Evolutionary conservation across 2,888 invertebrate genomes (phyloP).

Genomic region (Calliopum simillimum): DNA sequence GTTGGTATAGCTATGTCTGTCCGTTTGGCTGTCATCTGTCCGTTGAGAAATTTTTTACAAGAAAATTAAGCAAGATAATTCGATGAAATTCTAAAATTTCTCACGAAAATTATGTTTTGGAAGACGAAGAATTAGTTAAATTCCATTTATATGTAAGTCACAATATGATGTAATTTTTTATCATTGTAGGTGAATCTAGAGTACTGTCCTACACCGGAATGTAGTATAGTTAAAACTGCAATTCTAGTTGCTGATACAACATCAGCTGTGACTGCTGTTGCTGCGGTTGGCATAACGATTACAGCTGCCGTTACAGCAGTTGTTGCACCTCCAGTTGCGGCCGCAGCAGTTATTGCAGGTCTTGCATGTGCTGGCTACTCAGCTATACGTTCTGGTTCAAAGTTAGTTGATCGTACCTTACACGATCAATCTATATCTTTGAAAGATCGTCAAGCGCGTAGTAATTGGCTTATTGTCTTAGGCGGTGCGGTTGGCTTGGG

Average conservation of each 20-base stretch:
- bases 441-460: conserved; percentile 55
- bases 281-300: conserved; percentile 45
- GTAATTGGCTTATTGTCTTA: conserved; percentile 55
- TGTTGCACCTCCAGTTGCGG: conserved; percentile 52
- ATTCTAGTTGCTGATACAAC: conserved; percentile 48
- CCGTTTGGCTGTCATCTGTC: too few relatives aligned
- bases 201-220: conserved; percentile 54
- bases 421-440: conserved; percentile 62
- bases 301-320: conserved; percentile 45
- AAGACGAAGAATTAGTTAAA: too few relatives aligned
- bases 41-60: too few relatives aligned
- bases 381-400: conserved; percentile 51
- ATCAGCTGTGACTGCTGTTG: conserved; percentile 48
- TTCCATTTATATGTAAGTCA: too few relatives aligned
- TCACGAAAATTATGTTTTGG: too few relatives aligned
- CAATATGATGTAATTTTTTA: too few relatives aligned
- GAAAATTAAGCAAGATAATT: too few relatives aligned
- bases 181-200: conserved; percentile 49
- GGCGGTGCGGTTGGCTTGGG: conserved; percentile 55
- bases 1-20: too few relatives aligned
- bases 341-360: conserved; percentile 48
- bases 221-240: conserved; percentile 32
- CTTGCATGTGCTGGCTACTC: conserved; percentile 54
- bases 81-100: too few relatives aligned
- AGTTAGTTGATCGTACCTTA: conserved; percentile 53